Evolutionary conservation across 2,113 vertebrate species (phyloP), one percentile per base, ranked within the genome.

Genomic region (Plestiodon gilberti): DNA sequence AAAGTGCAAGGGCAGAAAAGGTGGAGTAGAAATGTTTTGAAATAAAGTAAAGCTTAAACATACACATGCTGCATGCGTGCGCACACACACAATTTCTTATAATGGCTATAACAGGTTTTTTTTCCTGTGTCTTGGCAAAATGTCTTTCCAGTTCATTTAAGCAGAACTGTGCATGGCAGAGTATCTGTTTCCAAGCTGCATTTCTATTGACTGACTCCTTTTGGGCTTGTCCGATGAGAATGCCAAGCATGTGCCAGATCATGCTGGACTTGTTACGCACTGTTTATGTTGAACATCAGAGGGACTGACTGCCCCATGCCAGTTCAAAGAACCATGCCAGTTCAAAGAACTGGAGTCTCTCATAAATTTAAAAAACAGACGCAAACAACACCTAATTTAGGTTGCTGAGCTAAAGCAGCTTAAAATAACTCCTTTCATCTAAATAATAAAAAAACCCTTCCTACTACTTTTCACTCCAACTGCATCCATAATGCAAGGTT

Each of bases 391-490:
- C 43, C 13, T 57, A 15, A 87, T 57, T 69, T 75, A 57, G 48
- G 7, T 33, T 76, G 7, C 20, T 30, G 23, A 67, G 18, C n/a
- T 67, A 57, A 76, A 67, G 20, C 15, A 43, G 30, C 35, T 35
- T 0, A 2, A 91, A 85, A 57, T 0, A 83, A 76, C 61, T 61
- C 40, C 82, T 89, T 90, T 64, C 74, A 61, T 65, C 43, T 22
- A 81, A 83, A 90, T 81, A 85, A 90, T 83, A 78, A 48, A 79
- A 76, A 25, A 81, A 1, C 64, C 86, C 22, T 79, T 70, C 83
- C 77, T 55, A 1, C 38, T 14, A 38, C 6, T 70, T 38, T 70
- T 80, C 23, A 15, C 78, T 80, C 25, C 25, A 28, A 28, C 13
- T 78, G 20, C 89, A 40, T 28, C 88, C 1, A 0, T 74, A 76